These are phyloP conservation scores for Amiota minor DNA, from an alignment of 2,888 invertebrate species.

Conservation along the genomic window DNA sequence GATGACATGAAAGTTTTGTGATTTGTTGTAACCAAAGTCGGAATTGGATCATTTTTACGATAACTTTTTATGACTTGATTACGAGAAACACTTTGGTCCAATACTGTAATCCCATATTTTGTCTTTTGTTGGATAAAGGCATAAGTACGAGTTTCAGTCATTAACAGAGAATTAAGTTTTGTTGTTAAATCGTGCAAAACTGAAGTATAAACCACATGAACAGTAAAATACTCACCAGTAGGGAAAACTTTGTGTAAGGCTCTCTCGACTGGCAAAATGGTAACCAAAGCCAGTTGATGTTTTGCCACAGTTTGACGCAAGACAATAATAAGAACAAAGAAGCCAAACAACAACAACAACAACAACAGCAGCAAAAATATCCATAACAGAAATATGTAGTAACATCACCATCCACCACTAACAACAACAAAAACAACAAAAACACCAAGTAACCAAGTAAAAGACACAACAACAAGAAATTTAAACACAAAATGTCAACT, in stretches of 20 bases:
- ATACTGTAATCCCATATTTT: not conserved
- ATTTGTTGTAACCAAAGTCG: too few species aligned
- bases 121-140: not conserved
- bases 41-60: too few species aligned
- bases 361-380: conserved; percentile 15
- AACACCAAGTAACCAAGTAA: not conserved
- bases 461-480: conserved; percentile 6
- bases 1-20: too few species aligned
- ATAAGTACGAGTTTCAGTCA: conserved; percentile 23
- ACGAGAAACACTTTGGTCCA: not conserved
- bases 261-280: not conserved
- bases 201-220: conserved; percentile 32
- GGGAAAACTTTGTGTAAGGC: conserved; percentile 52
- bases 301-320: conserved; percentile 20
- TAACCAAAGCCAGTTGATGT: conserved; percentile 1
- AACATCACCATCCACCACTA: too few species aligned
- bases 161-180: conserved; percentile 32
- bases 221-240: conserved; percentile 8
- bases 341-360: conserved; percentile 15
- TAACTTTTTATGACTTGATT: not conserved
- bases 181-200: conserved; percentile 35
- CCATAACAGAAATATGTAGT: not conserved
- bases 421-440: not conserved
- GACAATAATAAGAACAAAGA: not conserved
- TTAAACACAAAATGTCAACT: conserved; percentile 54